Conservation (phyloP, 2,888 invertebrate species). For the Pseudeuparius sepicola region DNA sequence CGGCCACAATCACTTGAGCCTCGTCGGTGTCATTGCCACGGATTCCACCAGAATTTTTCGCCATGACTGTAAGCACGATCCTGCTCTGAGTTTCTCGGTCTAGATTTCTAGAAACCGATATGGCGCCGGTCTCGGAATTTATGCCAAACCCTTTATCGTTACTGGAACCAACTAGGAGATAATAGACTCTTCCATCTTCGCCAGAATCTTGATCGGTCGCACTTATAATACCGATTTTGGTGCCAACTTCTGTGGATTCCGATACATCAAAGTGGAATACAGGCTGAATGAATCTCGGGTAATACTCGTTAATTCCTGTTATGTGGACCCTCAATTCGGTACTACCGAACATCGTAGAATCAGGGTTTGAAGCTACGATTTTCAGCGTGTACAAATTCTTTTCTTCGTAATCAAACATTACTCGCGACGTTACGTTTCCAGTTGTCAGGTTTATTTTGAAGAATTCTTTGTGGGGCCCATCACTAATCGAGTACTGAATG, state of each 20-base stretch:
- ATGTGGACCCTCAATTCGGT: slow-evolving; percentile 66
- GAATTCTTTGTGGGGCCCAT: slow-evolving; percentile 60
- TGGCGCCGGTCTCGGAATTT: slow-evolving; percentile 72
- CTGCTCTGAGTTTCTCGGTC: slow-evolving; percentile 84
- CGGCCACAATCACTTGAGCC: slow-evolving; percentile 85
- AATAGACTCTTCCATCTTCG: slow-evolving; percentile 79
- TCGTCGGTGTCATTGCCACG: slow-evolving; percentile 92
- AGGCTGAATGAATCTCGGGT: slow-evolving; percentile 78
- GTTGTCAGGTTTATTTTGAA: slow-evolving; percentile 70
- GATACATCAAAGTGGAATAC: slow-evolving; percentile 89
- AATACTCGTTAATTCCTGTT: slow-evolving; percentile 81
- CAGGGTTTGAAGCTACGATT: slow-evolving; percentile 79
- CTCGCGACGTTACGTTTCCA: slow-evolving; percentile 65
- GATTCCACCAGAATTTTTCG: slow-evolving; percentile 90
- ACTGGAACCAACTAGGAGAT: slow-evolving; percentile 86
- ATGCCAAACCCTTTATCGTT: slow-evolving; percentile 86
- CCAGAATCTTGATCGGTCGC: slow-evolving; percentile 86
- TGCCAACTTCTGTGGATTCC: slow-evolving; percentile 80
- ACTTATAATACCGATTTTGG: slow-evolving; percentile 74
- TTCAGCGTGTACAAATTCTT: slow-evolving; percentile 62
- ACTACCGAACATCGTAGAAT: slow-evolving; percentile 66
- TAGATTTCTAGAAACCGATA: slow-evolving; percentile 70
- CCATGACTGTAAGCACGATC: slow-evolving; percentile 82
- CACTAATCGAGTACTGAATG: slow-evolving; percentile 72
- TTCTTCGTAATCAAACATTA: slow-evolving; percentile 82